These are phyloP conservation scores for Tapera naevia DNA, from an alignment of 2,797 vertebrate genomes.

Conservation along the genomic window DNA sequence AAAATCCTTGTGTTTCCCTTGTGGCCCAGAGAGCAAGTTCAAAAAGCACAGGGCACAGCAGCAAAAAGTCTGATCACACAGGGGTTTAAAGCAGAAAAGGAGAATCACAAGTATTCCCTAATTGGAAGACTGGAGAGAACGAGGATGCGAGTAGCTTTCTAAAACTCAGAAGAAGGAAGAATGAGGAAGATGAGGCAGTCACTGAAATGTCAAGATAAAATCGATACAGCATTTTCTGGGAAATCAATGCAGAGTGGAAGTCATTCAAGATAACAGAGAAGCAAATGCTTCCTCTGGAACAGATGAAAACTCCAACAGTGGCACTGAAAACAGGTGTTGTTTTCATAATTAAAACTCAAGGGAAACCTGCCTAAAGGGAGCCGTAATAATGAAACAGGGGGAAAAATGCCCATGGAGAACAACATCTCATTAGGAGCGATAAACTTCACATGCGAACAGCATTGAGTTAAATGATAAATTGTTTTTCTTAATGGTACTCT, in stretches of 20 bases:
- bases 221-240: slow-evolving; percentile 61
- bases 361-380: slow-evolving; percentile 68
- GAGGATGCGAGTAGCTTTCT: slow-evolving; percentile 57
- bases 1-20: not conserved
- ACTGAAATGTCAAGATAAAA: slow-evolving; percentile 71
- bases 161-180: slow-evolving; percentile 53
- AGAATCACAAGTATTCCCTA: slow-evolving; percentile 60
- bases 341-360: slow-evolving; percentile 82
- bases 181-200: slow-evolving; percentile 52
- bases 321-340: slow-evolving; percentile 72
- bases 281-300: slow-evolving; percentile 55
- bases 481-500: slow-evolving; percentile 26
- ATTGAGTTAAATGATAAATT: slow-evolving; percentile 21
- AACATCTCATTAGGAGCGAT: slow-evolving; percentile 70
- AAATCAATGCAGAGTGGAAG: slow-evolving; percentile 70
- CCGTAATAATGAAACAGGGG: slow-evolving; percentile 71
- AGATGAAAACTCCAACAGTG: slow-evolving; percentile 60
- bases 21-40: not conserved
- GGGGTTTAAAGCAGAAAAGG: slow-evolving; percentile 36
- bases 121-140: slow-evolving; percentile 43
- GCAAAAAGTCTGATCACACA: slow-evolving; percentile 41
- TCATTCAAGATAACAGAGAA: slow-evolving; percentile 36
- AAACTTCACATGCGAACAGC: slow-evolving; percentile 44
- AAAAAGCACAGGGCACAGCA: not conserved
- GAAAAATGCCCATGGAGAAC: slow-evolving; percentile 18